Base-by-base conservation (phyloP, 2,797 vertebrate genomes). In the Petrocephalus schoutedeni region DNA sequence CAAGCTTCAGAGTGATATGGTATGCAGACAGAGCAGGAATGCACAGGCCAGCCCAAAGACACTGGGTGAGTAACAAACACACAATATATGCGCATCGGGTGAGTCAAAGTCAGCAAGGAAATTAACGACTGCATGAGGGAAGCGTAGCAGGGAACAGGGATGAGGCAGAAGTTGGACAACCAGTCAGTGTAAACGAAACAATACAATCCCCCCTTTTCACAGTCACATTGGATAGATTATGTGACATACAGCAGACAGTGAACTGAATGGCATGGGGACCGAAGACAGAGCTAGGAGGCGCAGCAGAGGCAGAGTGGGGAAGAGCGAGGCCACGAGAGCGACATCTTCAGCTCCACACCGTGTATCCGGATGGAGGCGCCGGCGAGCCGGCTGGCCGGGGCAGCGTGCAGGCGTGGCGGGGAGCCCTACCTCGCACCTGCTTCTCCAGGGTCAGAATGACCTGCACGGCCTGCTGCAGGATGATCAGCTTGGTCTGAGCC, bases 351-450 rank as follows among this genome's bases (percentile, higher is more conserved):
- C 71, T 49, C 53, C 53, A 77, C 36, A 19, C n/a, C 67, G 8
- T 6, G 28, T 3, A 54, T 54, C 61, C n/a, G 36, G 1, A 6
- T 8, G 56, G 53, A 8, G 28, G 16, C 6, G 67, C n/a, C 23
- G 23, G 41, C 41, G 4, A 4, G 41, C 41, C 41, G 41, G 41
- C 41, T 45, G 41, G 23, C 3, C 16, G 0, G 86, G 61, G 64
- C 87, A 41, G 54, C 6, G n/a, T 21, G 74, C 12, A 28, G 87
- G 54, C 12, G 12, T 23, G 74, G 74, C 56, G 56, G 41, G 88
- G 86, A 94, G 94, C 96, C 97, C 96, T 99, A 99, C 98, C 98
- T 99, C 98, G 97, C 97, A 99, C 98, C 98, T 99, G 98, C 96
- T 97, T 98, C 96, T 99, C 98, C 96, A 99, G 97, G 94, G 97